Evolutionary conservation across 2,113 vertebrate genomes (phyloP), one percentile per base, ranked within the genome.

Genomic region (Microcebus lehilahytsara): DNA sequence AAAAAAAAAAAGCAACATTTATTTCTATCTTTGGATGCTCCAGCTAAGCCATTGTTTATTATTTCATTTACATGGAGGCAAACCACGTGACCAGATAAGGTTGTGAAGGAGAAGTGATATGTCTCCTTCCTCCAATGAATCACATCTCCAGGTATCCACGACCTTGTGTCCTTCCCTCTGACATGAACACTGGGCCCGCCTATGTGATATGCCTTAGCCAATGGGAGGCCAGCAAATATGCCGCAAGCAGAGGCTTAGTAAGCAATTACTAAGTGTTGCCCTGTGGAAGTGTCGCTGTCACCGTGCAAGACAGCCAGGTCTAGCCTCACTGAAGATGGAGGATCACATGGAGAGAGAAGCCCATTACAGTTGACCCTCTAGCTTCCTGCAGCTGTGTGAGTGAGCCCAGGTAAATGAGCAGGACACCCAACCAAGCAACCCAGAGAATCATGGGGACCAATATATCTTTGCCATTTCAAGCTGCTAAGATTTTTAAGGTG

Each of bases 41-140:
- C 34, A 46, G 72, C 69, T 91, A 95, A 95, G 75, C 22, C 62
- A 53, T 42, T 77, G 49, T 77, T 91, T 75, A 93, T 20, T 34
- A 46, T 74, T 92, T 58, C 42, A 23, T 69, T 66, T 83, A 67
- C 14, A 16, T 56, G 46, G 78, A 91, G 60, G 56, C 42, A 62
- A 89, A 40, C 8, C 4, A 6, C 0, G 3, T 72, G 40, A 72
- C 46, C 27, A 37, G 80, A 56, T 9, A 74, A 13, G 22, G 34
- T 56, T 14, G 71, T 92, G 74, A 95, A 95, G 17, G 37, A 78
- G 62, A 51, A 90, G 72, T 10, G 69, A 46, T 60, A 87, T 4
- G 10, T 34, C 40, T 58, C n/a, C 42, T 1, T 30, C 10, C 22
- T 19, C 53, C 14, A 5, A 2, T 3, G 58, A 85, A 46, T 23